These are phyloP conservation scores for Rhynchophorus ferrugineus DNA, from an alignment of 1,140 invertebrate species.

Conservation along the genomic window DNA sequence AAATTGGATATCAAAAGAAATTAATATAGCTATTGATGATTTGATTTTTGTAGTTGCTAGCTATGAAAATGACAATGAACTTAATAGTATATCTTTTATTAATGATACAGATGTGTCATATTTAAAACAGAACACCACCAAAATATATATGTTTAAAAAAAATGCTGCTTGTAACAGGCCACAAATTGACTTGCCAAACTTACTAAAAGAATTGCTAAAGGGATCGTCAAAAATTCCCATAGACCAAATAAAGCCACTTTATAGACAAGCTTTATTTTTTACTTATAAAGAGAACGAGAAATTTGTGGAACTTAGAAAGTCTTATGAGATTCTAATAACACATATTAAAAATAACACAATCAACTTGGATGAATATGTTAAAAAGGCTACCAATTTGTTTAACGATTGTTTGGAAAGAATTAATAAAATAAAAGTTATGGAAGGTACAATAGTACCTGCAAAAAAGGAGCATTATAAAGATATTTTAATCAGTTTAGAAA, in stretches of 20 bases:
- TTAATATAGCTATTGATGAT: conserved; percentile 41
- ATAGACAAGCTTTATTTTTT: conserved; percentile 34
- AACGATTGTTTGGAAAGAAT: conserved; percentile 14
- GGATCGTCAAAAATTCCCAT: background rate
- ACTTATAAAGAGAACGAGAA: conserved; percentile 27
- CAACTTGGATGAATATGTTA: background rate
- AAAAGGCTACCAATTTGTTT: background rate
- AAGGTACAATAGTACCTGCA: conserved; percentile 13
- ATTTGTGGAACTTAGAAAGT: background rate
- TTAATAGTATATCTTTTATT: conserved; percentile 5
- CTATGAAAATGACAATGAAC: background rate
- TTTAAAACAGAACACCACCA: no score
- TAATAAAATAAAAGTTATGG: conserved; percentile 2
- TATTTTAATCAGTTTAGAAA: no score
- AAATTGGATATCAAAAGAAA: conserved; percentile 47
- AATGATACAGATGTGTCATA: no score
- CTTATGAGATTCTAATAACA: background rate
- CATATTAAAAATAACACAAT: background rate
- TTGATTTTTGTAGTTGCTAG: conserved; percentile 43
- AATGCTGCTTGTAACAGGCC: conserved; percentile 37
- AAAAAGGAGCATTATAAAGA: no score
- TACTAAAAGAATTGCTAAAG: background rate
- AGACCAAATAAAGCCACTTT: conserved; percentile 1
- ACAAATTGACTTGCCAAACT: background rate
- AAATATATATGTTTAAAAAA: conserved; percentile 39